A percentile compares a stretch with the other conserved stretches of the same genome.
These are phyloP conservation scores for Montipora capricornis DNA, from an alignment of 64 coral and sea anemone species.

Conservation along the genomic window DNA sequence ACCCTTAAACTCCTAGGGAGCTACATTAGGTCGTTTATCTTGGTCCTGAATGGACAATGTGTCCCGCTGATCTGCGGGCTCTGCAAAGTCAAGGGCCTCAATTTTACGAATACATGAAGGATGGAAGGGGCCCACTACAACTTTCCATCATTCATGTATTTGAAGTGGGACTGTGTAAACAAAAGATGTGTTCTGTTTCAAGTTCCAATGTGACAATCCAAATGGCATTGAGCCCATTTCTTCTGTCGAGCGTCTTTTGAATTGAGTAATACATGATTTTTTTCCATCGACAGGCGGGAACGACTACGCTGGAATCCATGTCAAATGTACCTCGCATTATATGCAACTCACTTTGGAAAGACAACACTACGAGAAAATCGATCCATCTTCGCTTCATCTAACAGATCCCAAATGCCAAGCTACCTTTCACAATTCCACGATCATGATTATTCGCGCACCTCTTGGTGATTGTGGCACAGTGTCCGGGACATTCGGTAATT, in stretches of 20 bases:
- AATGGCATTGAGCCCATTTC: background rate
- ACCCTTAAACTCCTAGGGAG: no score
- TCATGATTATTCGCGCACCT: conserved; percentile 77
- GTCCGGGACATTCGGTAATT: background rate
- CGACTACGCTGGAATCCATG: conserved; percentile 39
- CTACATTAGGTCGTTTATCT: no score
- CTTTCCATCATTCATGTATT: no score
- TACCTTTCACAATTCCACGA: conserved; percentile 35
- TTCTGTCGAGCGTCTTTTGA: background rate
- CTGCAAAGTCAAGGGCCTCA: no score
- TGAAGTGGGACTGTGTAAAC: no score
- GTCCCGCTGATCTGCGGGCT: no score
- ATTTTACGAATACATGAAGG: no score
- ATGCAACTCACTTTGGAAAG: conserved; percentile 70
- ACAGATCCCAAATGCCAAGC: conserved; percentile 33
- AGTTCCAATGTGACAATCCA: background rate
- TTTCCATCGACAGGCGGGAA: background rate
- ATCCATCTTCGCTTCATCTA: conserved; percentile 60
- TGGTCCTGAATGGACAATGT: no score
- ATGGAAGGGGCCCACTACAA: no score
- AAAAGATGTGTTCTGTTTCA: no score
- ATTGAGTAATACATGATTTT: background rate
- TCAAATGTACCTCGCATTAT: conserved; percentile 53
- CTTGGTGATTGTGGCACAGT: conserved; percentile 74
- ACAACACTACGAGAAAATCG: conserved; percentile 53